Evolutionary conservation across 2,113 vertebrate genomes (phyloP).

Genomic region (Bungarus multicinctus): DNA sequence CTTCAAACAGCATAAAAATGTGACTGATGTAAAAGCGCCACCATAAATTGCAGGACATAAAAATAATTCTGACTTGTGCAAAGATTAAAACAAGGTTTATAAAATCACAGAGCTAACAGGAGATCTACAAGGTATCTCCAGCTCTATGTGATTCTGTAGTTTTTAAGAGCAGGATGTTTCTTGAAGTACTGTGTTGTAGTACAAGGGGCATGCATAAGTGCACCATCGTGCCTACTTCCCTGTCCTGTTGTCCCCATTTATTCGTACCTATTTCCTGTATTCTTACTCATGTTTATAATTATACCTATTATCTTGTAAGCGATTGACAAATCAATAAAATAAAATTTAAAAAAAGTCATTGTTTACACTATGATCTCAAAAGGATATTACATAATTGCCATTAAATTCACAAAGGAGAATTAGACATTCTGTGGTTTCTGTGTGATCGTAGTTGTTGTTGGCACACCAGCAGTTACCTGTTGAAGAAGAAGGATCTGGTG

Average conservation of each 20-base stretch:
- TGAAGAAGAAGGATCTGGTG: background rate
- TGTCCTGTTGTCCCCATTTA: no score
- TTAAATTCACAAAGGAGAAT: background rate
- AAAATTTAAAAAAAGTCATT: no score
- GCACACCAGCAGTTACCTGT: background rate
- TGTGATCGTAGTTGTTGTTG: background rate
- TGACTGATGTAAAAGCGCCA: background rate
- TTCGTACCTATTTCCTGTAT: no score
- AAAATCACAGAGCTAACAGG: background rate
- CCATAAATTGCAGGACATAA: background rate
- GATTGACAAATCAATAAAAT: no score
- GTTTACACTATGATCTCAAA: background rate
- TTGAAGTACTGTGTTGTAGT: background rate
- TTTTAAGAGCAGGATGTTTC: background rate
- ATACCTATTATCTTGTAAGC: no score
- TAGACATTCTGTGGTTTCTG: background rate
- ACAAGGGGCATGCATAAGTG: no score
- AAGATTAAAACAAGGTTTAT: background rate
- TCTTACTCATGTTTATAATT: no score
- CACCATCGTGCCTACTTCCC: no score
- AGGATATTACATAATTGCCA: background rate
- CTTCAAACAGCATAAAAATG: background rate
- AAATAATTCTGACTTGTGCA: background rate
- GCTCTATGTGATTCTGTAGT: background rate
- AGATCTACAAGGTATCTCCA: background rate